A percentile compares a stretch with the other conserved stretches of the same genome.
phyloP scores from a whole-genome alignment of 2,888 invertebrate genomes.

The Imbricaverruca yamaguchii region DNA sequence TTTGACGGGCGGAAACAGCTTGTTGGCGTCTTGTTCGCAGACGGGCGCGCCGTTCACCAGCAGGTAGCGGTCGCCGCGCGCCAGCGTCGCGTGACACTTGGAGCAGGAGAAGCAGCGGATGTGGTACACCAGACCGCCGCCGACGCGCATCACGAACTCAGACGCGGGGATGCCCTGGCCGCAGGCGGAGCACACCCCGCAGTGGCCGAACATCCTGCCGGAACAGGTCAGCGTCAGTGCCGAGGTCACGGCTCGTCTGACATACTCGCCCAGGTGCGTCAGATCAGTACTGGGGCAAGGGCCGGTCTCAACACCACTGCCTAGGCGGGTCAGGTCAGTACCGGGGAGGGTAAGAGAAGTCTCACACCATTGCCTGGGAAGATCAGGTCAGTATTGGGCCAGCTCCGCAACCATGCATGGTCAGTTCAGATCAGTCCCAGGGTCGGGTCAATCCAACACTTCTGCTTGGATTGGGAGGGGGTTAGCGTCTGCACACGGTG shows the following conservation, averaged over 20 bases:
- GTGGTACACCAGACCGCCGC: constrained; percentile 67
- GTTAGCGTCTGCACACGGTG: no score
- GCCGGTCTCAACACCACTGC: no score
- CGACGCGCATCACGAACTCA: constrained; percentile 86
- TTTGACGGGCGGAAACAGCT: constrained; percentile 63
- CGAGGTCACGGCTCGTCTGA: no score
- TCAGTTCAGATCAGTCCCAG: no score
- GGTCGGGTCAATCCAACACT: no score
- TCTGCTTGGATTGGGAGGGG: no score
- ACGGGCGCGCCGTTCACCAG: constrained; percentile 82
- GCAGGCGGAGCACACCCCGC: constrained; percentile 84
- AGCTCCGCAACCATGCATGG: no score
- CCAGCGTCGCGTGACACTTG: constrained; percentile 80
- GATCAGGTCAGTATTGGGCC: no score
- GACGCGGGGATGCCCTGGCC: constrained; percentile 85
- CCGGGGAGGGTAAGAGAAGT: neutral
- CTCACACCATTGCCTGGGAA: neutral
- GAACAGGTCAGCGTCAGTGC: no score
- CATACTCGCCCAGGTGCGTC: no score
- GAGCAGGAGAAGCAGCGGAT: constrained; percentile 93
- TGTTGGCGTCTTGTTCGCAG: constrained; percentile 94
- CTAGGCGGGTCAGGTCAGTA: no score
- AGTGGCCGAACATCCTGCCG: constrained; percentile 79
- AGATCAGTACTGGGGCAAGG: no score
- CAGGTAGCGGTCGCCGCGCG: constrained; percentile 88